Evolutionary conservation across 2,888 invertebrate genomes (phyloP).

Genomic region (Drosophila vallismaia): DNA sequence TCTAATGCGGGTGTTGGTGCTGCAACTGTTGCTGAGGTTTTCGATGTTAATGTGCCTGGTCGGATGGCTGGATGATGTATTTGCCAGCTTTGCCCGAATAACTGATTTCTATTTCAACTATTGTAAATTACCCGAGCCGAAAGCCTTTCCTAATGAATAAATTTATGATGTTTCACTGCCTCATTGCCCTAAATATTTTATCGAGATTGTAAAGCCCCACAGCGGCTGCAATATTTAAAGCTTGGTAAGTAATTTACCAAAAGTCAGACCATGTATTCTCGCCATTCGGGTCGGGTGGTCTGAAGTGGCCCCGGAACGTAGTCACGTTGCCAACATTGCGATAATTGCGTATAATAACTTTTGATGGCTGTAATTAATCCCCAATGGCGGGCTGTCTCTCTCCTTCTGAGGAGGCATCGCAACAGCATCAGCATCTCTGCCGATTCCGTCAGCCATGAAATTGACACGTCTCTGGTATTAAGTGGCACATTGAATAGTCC

Average conservation of each 20-base stretch:
- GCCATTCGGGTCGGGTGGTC: not conserved
- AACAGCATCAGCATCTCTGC: constrained; percentile 38
- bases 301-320: constrained; percentile 22
- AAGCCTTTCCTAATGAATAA: not conserved
- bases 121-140: not conserved
- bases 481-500: constrained; percentile 78
- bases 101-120: not conserved
- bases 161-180: constrained; percentile 2
- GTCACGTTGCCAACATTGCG: constrained; percentile 67
- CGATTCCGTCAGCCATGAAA: constrained; percentile 76
- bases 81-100: not conserved
- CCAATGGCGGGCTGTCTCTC: constrained; percentile 58
- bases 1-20: constrained; percentile 10
- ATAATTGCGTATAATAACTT: constrained; percentile 80
- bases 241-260: constrained; percentile 1
- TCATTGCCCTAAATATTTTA: not conserved
- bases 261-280: not conserved
- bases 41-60: constrained; percentile 23
- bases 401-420: not conserved
- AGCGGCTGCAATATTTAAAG: not conserved
- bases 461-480: constrained; percentile 78
- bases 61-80: constrained; percentile 8
- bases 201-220: constrained; percentile 2
- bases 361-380: constrained; percentile 78
- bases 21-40: constrained; percentile 32